Percentiles rank a stretch among this genome's conserved stretches.
Evolutionary conservation across 2,888 invertebrate genomes (phyloP).

Genomic region (Hydraecia micacea): DNA sequence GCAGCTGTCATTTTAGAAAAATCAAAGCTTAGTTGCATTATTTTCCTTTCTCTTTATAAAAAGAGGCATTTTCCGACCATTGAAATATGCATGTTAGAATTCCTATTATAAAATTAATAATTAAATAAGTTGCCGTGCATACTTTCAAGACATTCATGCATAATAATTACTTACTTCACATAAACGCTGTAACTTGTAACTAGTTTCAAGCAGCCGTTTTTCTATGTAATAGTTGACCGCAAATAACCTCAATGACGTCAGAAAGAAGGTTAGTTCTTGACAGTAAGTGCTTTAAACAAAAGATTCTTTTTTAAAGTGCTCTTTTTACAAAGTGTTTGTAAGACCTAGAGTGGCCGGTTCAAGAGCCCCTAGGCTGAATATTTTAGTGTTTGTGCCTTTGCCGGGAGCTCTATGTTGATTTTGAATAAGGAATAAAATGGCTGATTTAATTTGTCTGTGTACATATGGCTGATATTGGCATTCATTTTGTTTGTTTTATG

Average conservation of each 20-base stretch:
- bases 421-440: not conserved
- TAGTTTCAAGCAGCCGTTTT: slow-evolving; percentile 6
- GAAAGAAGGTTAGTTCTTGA: slow-evolving; percentile 21
- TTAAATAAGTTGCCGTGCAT: slow-evolving; percentile 3
- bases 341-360: slow-evolving; percentile 29
- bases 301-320: slow-evolving; percentile 41
- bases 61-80: not conserved
- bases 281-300: slow-evolving; percentile 48
- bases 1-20: too few species aligned
- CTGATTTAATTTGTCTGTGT: slow-evolving; percentile 18
- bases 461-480: not conserved
- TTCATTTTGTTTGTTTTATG: not conserved
- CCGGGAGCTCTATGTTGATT: slow-evolving; percentile 6
- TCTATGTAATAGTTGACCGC: slow-evolving; percentile 32
- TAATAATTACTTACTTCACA: not conserved
- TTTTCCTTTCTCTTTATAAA: too few species aligned
- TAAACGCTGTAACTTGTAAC: slow-evolving; percentile 7
- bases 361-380: slow-evolving; percentile 45
- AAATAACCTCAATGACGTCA: slow-evolving; percentile 17
- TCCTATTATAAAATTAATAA: slow-evolving; percentile 3
- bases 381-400: slow-evolving; percentile 23
- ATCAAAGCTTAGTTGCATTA: not conserved
- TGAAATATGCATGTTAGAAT: not conserved
- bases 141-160: slow-evolving; percentile 14
- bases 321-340: slow-evolving; percentile 21